phyloP scores from a whole-genome alignment of 1,140 invertebrate genomes.

The Coenobita brevimanus region DNA sequence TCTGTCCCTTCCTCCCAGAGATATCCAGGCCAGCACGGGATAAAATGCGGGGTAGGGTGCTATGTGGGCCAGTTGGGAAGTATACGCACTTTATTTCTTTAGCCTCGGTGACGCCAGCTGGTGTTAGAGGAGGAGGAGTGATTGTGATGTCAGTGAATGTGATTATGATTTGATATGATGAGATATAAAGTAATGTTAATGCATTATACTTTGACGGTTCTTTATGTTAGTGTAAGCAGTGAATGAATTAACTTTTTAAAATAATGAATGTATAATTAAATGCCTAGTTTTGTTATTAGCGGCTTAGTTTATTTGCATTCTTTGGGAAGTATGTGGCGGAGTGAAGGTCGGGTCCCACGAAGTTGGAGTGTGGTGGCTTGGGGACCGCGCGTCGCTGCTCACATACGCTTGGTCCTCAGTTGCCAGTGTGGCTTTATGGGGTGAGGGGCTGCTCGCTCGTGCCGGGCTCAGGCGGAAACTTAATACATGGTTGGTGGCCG shows the following conservation, averaged over 20 bases:
- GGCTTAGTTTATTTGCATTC: background rate
- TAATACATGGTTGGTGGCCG: constrained; percentile 51
- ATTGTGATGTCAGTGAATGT: too few relatives aligned
- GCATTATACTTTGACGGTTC: too few relatives aligned
- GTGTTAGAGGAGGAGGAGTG: too few relatives aligned
- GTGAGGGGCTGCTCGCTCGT: constrained; percentile 51
- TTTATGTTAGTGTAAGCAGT: too few relatives aligned
- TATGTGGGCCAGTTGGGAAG: too few relatives aligned
- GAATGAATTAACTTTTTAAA: too few relatives aligned
- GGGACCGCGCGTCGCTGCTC: constrained; percentile 59
- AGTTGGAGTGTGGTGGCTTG: constrained; percentile 37
- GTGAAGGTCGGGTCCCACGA: constrained; percentile 27
- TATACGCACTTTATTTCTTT: too few relatives aligned
- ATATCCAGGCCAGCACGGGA: constrained; percentile 43
- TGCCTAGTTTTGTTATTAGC: too few relatives aligned
- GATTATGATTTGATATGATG: too few relatives aligned
- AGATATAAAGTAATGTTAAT: too few relatives aligned
- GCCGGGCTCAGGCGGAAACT: constrained; percentile 49
- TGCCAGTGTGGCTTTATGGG: constrained; percentile 59
- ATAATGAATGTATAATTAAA: too few relatives aligned
- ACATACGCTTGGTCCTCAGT: constrained; percentile 60
- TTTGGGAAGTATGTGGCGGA: constrained; percentile 36
- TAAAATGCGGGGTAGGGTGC: background rate
- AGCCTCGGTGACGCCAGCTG: too few relatives aligned
- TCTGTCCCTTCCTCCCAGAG: constrained; percentile 30